phyloP scores from a whole-genome alignment of 2,113 vertebrate species.

The Psammodynastes pulverulentus region DNA sequence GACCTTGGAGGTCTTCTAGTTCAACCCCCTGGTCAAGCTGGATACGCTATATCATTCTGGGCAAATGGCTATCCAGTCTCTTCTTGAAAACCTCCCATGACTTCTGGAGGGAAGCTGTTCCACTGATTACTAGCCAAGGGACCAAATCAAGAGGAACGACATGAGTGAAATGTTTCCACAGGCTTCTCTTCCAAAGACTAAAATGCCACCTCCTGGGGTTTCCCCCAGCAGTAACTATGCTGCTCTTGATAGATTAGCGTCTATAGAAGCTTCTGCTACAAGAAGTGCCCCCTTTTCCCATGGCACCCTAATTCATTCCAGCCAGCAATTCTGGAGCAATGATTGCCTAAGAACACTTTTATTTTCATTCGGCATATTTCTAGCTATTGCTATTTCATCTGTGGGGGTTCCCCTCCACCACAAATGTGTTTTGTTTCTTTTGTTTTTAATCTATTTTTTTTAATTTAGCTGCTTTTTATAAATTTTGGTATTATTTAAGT shows the following conservation, averaged over 20 bases:
- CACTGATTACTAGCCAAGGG: neutral
- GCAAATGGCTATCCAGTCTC: neutral
- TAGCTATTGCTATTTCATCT: neutral
- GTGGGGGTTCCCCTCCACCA: accelerated
- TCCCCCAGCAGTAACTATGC: neutral
- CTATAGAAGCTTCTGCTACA: neutral
- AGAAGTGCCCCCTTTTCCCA: neutral
- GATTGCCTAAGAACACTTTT: neutral
- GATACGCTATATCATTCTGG: neutral
- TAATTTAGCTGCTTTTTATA: neutral
- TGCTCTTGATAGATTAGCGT: neutral
- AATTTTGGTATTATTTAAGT: neutral
- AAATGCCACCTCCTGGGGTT: neutral
- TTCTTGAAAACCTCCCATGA: neutral
- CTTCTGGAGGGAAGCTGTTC: neutral
- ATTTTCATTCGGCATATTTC: neutral
- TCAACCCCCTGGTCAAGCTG: no score
- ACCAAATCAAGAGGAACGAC: neutral
- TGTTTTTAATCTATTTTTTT: neutral
- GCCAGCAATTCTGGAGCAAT: neutral
- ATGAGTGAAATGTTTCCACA: neutral
- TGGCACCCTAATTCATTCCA: neutral
- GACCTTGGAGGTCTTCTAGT: no score
- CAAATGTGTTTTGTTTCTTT: neutral
- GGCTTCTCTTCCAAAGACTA: neutral